A percentile compares a stretch with the other conserved stretches of the same genome.
These are phyloP conservation scores for Helarctos malayanus DNA, from an alignment of 2,797 vertebrate genomes.

Conservation along the genomic window DNA sequence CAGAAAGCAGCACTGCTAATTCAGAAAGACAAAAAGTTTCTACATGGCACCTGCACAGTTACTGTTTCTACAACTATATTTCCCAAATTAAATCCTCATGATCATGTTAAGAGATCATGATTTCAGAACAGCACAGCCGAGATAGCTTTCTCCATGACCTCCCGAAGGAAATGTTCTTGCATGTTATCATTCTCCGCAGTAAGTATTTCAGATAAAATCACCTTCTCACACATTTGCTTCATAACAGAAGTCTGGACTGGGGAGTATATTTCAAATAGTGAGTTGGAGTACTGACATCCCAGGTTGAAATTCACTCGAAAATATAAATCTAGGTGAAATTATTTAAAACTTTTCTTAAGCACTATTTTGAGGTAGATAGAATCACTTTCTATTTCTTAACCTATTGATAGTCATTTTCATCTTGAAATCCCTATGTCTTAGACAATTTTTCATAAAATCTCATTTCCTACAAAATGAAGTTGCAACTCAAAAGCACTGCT, in stretches of 20 bases:
- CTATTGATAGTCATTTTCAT: background rate
- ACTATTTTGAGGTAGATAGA: slow-evolving; percentile 22
- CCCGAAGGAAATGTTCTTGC: background rate
- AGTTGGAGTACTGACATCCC: slow-evolving; percentile 5
- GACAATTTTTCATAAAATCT: background rate
- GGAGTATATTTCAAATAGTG: slow-evolving; percentile 22
- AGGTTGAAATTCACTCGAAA: background rate
- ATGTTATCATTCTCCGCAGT: background rate
- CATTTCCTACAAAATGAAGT: slow-evolving; percentile 40
- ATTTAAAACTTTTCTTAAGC: background rate
- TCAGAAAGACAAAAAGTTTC: slow-evolving; percentile 10
- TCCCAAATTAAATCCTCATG: background rate
- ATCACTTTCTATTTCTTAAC: slow-evolving; percentile 22
- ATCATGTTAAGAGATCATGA: slow-evolving; percentile 30
- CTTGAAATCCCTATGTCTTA: background rate
- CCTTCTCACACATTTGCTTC: background rate
- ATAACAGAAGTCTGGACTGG: background rate
- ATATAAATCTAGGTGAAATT: background rate
- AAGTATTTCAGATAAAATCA: slow-evolving; percentile 53
- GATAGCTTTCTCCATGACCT: background rate
- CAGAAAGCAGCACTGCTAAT: background rate
- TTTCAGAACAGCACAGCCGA: slow-evolving; percentile 40
- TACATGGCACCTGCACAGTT: background rate
- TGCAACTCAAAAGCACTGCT: slow-evolving; percentile 4
- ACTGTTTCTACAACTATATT: slow-evolving; percentile 4